A percentile compares a stretch with the other conserved stretches of the same genome.
Conservation (phyloP, 2,113 vertebrate genomes). For the Bos indicus region DNA sequence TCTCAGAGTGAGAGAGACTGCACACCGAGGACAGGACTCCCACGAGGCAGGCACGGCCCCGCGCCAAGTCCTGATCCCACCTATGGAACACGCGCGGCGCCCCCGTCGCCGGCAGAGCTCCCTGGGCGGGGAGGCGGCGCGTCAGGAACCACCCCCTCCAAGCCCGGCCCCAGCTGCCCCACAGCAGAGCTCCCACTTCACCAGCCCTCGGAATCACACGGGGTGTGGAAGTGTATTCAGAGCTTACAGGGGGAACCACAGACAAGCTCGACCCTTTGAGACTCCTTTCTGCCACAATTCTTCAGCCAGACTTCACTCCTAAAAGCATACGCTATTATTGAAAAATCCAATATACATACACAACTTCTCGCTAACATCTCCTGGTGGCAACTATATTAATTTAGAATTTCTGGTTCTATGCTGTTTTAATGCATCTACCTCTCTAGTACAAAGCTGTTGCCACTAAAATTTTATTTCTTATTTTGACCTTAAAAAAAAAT, state of each 20-base stretch:
- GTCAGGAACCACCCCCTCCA: fast-evolving
- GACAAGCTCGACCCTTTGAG: not conserved
- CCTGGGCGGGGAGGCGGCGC: not conserved
- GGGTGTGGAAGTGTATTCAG: not conserved
- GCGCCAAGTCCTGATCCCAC: not conserved
- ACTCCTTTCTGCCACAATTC: slow-evolving; percentile 18
- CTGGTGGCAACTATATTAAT: not conserved
- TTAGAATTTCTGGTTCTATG: not conserved
- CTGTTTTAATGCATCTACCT: not conserved
- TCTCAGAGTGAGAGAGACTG: not conserved
- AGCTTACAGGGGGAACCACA: not conserved
- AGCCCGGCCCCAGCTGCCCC: not conserved
- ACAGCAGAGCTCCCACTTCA: not conserved
- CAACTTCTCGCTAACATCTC: not conserved
- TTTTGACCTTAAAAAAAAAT: slow-evolving; percentile 34
- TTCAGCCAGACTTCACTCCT: not conserved
- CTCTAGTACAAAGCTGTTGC: slow-evolving; percentile 18
- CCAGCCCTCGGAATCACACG: not conserved
- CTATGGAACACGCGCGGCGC: not conserved
- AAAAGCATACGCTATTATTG: not conserved
- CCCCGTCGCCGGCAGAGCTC: fast-evolving
- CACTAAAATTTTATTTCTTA: not conserved
- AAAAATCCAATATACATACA: not conserved
- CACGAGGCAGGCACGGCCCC: fast-evolving
- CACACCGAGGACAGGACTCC: not conserved